Percentiles rank a stretch among this genome's conserved stretches.
phyloP scores from a whole-genome alignment of 2,797 vertebrate genomes.

The Melopsittacus undulatus region DNA sequence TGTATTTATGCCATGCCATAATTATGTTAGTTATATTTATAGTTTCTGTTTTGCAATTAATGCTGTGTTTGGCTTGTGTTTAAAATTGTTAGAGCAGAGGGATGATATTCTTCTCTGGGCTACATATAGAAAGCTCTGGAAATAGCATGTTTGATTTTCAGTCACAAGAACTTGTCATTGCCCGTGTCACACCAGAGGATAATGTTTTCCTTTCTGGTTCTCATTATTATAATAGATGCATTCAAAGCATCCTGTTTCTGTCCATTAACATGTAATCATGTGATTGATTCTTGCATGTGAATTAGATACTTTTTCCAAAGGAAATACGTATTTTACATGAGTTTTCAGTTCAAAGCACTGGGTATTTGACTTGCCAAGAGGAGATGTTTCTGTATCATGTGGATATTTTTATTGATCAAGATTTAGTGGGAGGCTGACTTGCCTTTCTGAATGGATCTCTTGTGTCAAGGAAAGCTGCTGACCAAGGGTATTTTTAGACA shows the following conservation, averaged over 20 bases:
- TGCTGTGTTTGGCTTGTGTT: not conserved
- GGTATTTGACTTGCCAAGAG: not conserved
- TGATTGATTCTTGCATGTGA: constrained; percentile 2
- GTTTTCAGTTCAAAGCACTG: not conserved
- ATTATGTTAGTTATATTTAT: not conserved
- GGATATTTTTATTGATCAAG: constrained; percentile 42
- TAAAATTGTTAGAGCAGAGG: not conserved
- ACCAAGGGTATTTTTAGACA: constrained; percentile 23
- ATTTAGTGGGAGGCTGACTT: constrained; percentile 23
- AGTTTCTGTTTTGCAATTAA: not conserved
- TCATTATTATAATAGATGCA: constrained; percentile 29
- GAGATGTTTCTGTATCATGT: not conserved
- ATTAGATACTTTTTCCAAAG: not conserved
- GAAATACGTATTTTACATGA: not conserved
- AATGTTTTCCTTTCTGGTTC: constrained; percentile 22
- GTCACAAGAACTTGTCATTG: not conserved
- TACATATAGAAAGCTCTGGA: not conserved
- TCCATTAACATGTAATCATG: constrained; percentile 21
- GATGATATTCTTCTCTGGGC: not conserved
- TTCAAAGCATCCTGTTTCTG: constrained; percentile 23
- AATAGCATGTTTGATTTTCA: constrained; percentile 5
- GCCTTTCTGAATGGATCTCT: not conserved
- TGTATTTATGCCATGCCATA: not conserved
- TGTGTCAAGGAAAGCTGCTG: constrained; percentile 66
- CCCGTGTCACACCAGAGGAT: not conserved